Percentiles rank a stretch among this genome's conserved stretches.
Conservation (phyloP, 53 echinoderm and acorn worm genomes). For the Echinarachnius parma region DNA sequence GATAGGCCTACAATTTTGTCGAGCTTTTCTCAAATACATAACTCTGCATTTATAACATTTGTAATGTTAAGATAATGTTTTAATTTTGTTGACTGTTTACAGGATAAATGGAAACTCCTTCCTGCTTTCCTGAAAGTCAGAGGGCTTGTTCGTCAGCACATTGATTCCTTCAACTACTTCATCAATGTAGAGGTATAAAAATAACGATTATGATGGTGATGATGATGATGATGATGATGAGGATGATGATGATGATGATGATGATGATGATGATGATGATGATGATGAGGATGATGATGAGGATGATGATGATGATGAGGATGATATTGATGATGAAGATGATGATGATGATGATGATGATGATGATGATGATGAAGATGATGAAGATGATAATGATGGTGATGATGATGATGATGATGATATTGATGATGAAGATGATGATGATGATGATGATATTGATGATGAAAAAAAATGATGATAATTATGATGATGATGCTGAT, state of each 20-base stretch:
- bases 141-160: slow-evolving; percentile 91
- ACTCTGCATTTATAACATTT: too few species aligned
- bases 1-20: too few species aligned
- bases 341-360: slow-evolving; percentile 9
- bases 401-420: not conserved
- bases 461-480: not conserved
- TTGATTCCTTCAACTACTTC: slow-evolving; percentile 98
- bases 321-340: not conserved
- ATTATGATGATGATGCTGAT: not conserved
- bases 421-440: not conserved
- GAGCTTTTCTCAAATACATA: too few species aligned
- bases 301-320: slow-evolving; percentile 1
- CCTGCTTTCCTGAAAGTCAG: slow-evolving; percentile 95
- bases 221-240: slow-evolving; percentile 4
- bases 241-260: slow-evolving; percentile 2
- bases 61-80: too few species aligned
- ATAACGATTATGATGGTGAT: not conserved
- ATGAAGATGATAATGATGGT: not conserved
- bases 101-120: slow-evolving; percentile 98
- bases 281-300: slow-evolving; percentile 9
- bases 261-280: not conserved
- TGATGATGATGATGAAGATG: not conserved
- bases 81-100: too few species aligned
- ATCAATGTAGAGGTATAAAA: slow-evolving; percentile 92
- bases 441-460: not conserved